These are phyloP conservation scores for Anoura caudifer DNA, from an alignment of 2,113 vertebrate species.

Conservation along the genomic window DNA sequence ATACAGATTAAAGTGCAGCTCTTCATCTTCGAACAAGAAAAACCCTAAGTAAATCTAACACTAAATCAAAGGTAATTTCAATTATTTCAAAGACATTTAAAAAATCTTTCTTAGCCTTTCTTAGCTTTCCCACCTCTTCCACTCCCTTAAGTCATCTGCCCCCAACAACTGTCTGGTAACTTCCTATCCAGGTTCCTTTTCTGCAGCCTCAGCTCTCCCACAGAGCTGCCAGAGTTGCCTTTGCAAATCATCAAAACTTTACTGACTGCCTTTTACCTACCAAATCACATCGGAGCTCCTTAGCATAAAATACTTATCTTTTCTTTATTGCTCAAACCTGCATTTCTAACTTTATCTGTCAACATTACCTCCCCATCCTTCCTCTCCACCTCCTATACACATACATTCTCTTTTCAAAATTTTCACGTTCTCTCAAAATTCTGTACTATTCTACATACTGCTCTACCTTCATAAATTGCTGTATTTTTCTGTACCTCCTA, in stretches of 20 bases:
- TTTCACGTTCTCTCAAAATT: neutral
- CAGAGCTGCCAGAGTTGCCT: neutral
- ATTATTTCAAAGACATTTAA: neutral
- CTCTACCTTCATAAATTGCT: neutral
- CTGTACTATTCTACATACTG: neutral
- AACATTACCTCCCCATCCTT: neutral
- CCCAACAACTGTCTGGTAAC: neutral
- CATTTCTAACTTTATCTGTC: neutral
- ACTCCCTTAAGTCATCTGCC: neutral
- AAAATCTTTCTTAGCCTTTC: neutral
- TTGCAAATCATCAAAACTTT: neutral
- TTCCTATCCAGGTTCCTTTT: neutral
- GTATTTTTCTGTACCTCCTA: neutral
- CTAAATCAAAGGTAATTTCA: slow-evolving; percentile 32
- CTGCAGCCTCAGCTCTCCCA: neutral
- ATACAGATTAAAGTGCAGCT: neutral
- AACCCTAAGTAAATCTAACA: neutral
- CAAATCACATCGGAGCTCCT: neutral
- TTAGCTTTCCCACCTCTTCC: neutral
- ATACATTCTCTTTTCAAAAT: neutral
- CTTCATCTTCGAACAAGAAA: neutral
- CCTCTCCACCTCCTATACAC: neutral
- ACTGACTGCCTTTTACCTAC: neutral
- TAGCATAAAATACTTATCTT: neutral
- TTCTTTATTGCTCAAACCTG: neutral